phyloP scores from a whole-genome alignment of 1,140 invertebrate species.

The Zaprionus vittiger region DNA sequence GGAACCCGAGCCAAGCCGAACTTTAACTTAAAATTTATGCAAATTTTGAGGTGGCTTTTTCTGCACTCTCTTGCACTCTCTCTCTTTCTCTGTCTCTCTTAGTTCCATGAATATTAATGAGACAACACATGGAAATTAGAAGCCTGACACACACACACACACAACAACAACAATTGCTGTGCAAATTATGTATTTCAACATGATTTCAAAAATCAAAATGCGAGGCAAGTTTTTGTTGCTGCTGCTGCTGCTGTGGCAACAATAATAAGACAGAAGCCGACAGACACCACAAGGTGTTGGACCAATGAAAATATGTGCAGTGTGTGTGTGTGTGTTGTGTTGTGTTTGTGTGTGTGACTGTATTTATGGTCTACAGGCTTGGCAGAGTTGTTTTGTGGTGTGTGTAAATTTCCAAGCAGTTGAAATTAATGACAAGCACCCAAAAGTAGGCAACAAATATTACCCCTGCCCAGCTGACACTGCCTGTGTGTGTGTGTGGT shows the following conservation, averaged over 20 bases:
- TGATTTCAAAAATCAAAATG: slow-evolving; percentile 74
- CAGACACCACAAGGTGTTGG: slow-evolving; percentile 59
- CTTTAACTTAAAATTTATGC: slow-evolving; percentile 72
- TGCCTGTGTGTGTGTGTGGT: not conserved
- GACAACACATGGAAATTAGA: slow-evolving; percentile 79
- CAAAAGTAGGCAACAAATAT: slow-evolving; percentile 58
- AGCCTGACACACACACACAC: slow-evolving; percentile 8
- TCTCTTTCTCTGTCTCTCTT: slow-evolving; percentile 36
- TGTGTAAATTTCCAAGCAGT: slow-evolving; percentile 70
- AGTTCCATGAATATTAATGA: slow-evolving; percentile 80
- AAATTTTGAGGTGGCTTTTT: slow-evolving; percentile 65
- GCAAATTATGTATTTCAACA: slow-evolving; percentile 57
- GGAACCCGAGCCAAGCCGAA: slow-evolving; percentile 19
- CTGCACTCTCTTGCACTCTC: slow-evolving; percentile 20
- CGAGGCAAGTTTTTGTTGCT: slow-evolving; percentile 42
- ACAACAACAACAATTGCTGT: slow-evolving; percentile 55
- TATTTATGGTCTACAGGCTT: slow-evolving; percentile 39
- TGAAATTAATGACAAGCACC: slow-evolving; percentile 67
- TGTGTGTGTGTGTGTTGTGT: slow-evolving; percentile 14
- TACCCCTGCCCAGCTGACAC: not conserved
- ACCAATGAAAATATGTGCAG: slow-evolving; percentile 52
- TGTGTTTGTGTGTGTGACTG: slow-evolving; percentile 16
- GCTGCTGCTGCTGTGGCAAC: slow-evolving; percentile 15
- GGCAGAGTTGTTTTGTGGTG: slow-evolving; percentile 47
- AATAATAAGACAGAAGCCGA: slow-evolving; percentile 48